These are phyloP conservation scores for Halcyon malimbica DNA, from an alignment of 2,113 vertebrate genomes.

Conservation along the genomic window DNA sequence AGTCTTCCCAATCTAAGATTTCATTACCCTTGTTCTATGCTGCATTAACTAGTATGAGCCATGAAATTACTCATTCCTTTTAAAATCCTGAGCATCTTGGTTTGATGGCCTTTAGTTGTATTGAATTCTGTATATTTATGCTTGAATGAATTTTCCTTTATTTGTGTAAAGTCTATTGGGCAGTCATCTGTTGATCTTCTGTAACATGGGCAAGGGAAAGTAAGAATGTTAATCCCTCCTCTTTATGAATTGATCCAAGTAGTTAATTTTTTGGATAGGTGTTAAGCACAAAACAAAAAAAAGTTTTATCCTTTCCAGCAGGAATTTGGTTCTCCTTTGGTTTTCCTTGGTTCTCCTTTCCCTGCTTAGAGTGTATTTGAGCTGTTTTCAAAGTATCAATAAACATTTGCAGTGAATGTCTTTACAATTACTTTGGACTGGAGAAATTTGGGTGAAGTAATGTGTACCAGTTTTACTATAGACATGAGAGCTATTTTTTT, in stretches of 20 bases:
- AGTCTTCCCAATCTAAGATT: background rate
- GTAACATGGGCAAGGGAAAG: background rate
- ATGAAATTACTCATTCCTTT: slow-evolving; percentile 9
- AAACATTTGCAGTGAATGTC: background rate
- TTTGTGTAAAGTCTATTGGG: background rate
- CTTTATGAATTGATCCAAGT: background rate
- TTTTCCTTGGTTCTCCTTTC: background rate
- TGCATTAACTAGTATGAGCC: background rate
- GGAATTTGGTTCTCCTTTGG: background rate
- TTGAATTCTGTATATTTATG: background rate
- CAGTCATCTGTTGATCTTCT: background rate
- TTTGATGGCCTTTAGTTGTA: background rate
- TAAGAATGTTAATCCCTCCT: background rate
- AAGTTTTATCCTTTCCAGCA: background rate
- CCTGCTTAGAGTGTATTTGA: background rate
- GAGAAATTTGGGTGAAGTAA: background rate
- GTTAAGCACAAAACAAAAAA: background rate
- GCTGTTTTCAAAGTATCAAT: background rate
- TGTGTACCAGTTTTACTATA: background rate
- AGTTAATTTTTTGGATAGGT: background rate
- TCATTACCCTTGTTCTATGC: background rate
- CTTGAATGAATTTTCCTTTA: background rate
- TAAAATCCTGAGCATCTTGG: background rate
- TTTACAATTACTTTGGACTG: background rate
- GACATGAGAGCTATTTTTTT: background rate